These are phyloP conservation scores for Eristalinus aeneus DNA, from an alignment of 2,888 invertebrate genomes.

Conservation along the genomic window DNA sequence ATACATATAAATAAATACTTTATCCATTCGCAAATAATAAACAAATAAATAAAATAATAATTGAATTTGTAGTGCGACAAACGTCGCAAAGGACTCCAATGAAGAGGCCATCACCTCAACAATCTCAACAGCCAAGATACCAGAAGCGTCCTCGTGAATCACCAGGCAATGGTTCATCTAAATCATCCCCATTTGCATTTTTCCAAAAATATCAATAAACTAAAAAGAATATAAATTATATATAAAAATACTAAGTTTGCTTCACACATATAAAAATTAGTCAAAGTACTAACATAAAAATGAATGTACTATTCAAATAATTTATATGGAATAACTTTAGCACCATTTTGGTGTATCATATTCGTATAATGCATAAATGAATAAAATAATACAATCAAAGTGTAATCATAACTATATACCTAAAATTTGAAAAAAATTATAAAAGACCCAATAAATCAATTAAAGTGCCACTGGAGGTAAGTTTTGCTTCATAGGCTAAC, in stretches of 20 bases:
- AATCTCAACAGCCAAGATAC: slow-evolving; percentile 28
- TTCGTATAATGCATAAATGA: not conserved
- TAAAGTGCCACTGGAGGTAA: slow-evolving; percentile 53
- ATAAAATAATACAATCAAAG: not conserved
- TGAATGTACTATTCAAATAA: not conserved
- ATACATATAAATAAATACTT: slow-evolving; percentile 16
- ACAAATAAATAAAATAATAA: slow-evolving; percentile 46
- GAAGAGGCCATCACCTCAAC: slow-evolving; percentile 40
- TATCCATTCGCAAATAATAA: slow-evolving; percentile 8
- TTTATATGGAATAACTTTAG: not conserved
- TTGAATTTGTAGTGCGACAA: slow-evolving; percentile 62
- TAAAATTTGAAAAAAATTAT: not conserved
- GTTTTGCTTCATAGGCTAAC: not conserved
- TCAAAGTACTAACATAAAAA: not conserved
- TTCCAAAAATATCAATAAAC: slow-evolving; percentile 54
- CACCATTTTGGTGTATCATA: not conserved
- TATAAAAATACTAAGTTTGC: not conserved
- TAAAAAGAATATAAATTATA: not conserved
- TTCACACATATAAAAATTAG: not conserved
- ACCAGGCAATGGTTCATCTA: slow-evolving; percentile 16
- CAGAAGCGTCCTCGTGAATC: slow-evolving; percentile 52
- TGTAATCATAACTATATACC: not conserved
- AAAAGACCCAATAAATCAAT: slow-evolving; percentile 19
- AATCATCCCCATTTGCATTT: slow-evolving; percentile 42
- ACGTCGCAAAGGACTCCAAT: slow-evolving; percentile 49